Evolutionary conservation across 2,797 vertebrate species (phyloP), one percentile per base, ranked within the genome.

Genomic region (Alcedo quadribrachys): DNA sequence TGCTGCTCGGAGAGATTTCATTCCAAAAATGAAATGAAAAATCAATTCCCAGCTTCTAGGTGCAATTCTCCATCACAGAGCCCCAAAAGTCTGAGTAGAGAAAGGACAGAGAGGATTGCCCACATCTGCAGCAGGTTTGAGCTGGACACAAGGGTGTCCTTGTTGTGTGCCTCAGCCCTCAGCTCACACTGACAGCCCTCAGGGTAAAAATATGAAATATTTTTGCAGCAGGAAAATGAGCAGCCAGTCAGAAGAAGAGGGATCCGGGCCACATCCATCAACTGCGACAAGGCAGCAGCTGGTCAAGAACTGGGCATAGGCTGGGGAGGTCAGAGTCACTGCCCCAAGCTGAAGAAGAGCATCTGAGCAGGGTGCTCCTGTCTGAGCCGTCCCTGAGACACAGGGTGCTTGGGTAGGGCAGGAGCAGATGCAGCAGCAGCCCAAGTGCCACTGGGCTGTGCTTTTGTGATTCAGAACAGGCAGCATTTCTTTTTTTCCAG

Each of bases 401-500:
- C 68, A 4, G 42, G 13, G 32, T 25, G 65, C 85, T 68, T 7
- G 63, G 60, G 69, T 69, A 68, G 71, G 33, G 65, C 55, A 13
- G 46, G 3, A 51, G 57, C 90, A 94, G 68, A 89, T 57, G 84
- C 68, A 42, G 58, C 58, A 42, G 68, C 77, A 55, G 25, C 84
- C 62, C 66, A 16, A 91, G 78, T 24, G 65, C 83, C 81, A 48
- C 37, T 57, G 61, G 51, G 54, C 75, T 68, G 68, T 0, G 66
- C 92, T 81, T 92, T 92, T 94, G 88, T 93, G 78, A 94, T 96
- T 94, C 95, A 91, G 86, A 93, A 46, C 87, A 91, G 90, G 81
- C 83, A 88, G 75, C 78, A 33, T 77, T 93, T 86, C 85, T 87
- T 90, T 93, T 75, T 82, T 6, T 32, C n/a, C 88, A 55, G 51